These are phyloP conservation scores for Pithecia hirsuta DNA, from an alignment of 2,797 vertebrate genomes.

Conservation along the genomic window DNA sequence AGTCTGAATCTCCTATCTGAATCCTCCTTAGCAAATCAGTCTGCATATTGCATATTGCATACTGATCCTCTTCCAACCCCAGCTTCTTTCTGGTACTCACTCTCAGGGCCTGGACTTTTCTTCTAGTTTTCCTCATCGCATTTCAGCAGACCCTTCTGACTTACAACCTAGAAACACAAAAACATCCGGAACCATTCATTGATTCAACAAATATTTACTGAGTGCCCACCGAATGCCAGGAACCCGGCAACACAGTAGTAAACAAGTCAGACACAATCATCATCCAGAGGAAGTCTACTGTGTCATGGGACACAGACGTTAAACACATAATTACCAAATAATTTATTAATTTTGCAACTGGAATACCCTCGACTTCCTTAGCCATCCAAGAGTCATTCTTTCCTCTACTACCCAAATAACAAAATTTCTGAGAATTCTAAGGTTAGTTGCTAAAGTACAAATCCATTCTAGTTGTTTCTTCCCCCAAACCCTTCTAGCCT, in stretches of 20 bases:
- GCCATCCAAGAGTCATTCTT: not conserved
- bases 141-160: not conserved
- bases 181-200: not conserved
- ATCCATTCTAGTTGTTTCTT: not conserved
- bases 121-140: not conserved
- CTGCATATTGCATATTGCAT: not conserved
- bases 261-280: not conserved
- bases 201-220: constrained; percentile 20
- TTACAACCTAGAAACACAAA: constrained; percentile 33
- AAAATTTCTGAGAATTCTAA: not conserved
- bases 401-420: not conserved
- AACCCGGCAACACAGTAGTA: not conserved
- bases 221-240: not conserved
- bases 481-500: not conserved
- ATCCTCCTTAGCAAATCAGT: not conserved
- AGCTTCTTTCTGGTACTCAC: not conserved
- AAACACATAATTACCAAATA: not conserved
- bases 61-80: not conserved
- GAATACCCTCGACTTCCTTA: not conserved
- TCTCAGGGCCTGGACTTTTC: not conserved
- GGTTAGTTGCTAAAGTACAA: not conserved
- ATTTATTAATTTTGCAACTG: constrained; percentile 1
- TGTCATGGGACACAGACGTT: not conserved
- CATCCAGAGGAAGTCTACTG: not conserved
- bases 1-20: not conserved